Base-by-base conservation (phyloP, 2,888 invertebrate genomes). In the Andricus quercusramuli region DNA sequence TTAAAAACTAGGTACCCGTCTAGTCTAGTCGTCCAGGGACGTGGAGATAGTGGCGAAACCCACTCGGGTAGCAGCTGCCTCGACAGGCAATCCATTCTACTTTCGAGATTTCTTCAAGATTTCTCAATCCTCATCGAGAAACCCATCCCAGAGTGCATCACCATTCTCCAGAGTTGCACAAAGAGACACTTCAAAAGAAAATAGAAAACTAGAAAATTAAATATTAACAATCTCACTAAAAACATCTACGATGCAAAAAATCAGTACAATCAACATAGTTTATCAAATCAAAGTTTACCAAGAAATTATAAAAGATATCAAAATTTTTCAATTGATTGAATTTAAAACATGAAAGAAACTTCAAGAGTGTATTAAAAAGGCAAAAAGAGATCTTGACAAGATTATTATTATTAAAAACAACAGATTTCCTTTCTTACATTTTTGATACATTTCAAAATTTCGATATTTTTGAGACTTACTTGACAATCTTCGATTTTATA, bases 1-100 rank as follows among this genome's bases (percentile, higher is more conserved):
- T 86, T 85, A 84, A 84, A 85, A 86, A 83, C 79, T 81, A 68
- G 79, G 66, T 67, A 79, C 77, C 68, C 77, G 68, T 74, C 65
- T 68, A 79, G 68, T 74, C 56, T 68, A 79, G 65, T 41, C 66
- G 29, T 32, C 51, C 76, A 79, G 77, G 22, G 65, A 56, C 74
- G 51, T 74, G 13, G n/a, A 74, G 74, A 74, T 74, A 74, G 74
- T 20, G 47, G 56, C 51, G 29, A 51, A 74, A 20, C n/a, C 51
- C 56, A 56, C 74, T 74, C 32, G 32, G 74, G 32, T 77, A 78
- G 81, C 83, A 84, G 84, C 84, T 84, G 84, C 83, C 51, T 70
- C 68, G 64, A 81, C 80, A 25, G 25, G 51, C 47, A 70, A 70
- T 51, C 51, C 51, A 74, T 74, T 32, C 51, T 1, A 47, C 17